Conservation (phyloP, 2,888 invertebrate genomes). For the Ditylenchus weischeri region DNA sequence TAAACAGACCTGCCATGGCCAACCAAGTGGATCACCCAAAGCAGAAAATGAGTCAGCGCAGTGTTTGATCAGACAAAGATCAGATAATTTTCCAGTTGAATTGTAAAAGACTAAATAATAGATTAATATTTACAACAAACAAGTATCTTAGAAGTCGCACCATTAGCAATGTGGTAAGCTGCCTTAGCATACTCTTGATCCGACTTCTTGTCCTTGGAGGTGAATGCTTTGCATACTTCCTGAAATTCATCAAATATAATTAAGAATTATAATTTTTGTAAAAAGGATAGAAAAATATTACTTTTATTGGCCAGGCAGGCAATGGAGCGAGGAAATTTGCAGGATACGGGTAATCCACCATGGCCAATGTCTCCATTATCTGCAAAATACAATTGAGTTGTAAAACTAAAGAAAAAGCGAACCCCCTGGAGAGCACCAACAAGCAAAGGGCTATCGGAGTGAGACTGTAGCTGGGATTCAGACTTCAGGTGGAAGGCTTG, state of each 20-base stretch:
- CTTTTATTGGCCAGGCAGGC: slow-evolving; percentile 77
- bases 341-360: slow-evolving; percentile 91
- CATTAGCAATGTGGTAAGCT: slow-evolving; percentile 25
- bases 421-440: slow-evolving; percentile 19
- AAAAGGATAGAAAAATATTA: background rate
- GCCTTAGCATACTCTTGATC: slow-evolving; percentile 20
- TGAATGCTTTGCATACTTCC: slow-evolving; percentile 65
- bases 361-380: slow-evolving; percentile 65
- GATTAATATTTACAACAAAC: no score
- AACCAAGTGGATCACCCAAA: slow-evolving; percentile 51
- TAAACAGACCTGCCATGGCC: slow-evolving; percentile 51
- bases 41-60: slow-evolving; percentile 24
- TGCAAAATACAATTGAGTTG: no score
- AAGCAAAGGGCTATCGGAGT: slow-evolving; percentile 33
- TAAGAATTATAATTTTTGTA: background rate
- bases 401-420: no score
- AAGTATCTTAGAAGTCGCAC: background rate
- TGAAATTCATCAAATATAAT: slow-evolving; percentile 54
- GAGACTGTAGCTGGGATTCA: slow-evolving; percentile 51
- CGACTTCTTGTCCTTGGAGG: slow-evolving; percentile 56
- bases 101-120: slow-evolving; percentile 35
- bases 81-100: slow-evolving; percentile 30
- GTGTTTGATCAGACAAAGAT: slow-evolving; percentile 38
- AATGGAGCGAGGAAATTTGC: slow-evolving; percentile 73
- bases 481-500: slow-evolving; percentile 74